phyloP scores from a whole-genome alignment of 2,797 vertebrate genomes.

The Setipinna tenuifilis region DNA sequence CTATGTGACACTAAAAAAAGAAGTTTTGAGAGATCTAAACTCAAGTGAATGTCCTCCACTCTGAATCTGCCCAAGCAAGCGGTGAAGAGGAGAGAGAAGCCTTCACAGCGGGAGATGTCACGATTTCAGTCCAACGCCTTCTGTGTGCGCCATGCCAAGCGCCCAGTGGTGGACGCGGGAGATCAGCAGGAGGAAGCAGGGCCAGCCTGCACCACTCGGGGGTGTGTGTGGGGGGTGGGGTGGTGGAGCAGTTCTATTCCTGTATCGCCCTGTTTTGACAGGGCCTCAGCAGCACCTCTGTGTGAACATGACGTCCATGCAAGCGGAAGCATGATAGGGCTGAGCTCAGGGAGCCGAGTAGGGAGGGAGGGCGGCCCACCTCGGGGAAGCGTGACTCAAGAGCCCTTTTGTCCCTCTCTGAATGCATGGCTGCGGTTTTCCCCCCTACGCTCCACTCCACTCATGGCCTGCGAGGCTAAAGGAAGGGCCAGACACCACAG shows the following conservation, averaged over 20 bases:
- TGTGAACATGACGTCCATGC: slow-evolving; percentile 2
- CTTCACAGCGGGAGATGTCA: neutral
- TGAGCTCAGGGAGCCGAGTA: neutral
- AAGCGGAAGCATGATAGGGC: slow-evolving; percentile 17
- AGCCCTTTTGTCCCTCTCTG: neutral
- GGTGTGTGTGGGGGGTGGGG: too few species aligned
- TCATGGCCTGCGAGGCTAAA: too few species aligned
- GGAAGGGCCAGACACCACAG: neutral
- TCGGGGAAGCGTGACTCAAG: neutral
- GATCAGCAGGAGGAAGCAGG: too few species aligned
- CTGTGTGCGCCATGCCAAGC: too few species aligned
- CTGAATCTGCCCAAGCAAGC: neutral
- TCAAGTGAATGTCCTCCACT: neutral
- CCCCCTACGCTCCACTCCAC: neutral
- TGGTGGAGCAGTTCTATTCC: neutral
- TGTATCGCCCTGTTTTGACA: slow-evolving; percentile 37
- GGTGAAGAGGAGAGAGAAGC: neutral
- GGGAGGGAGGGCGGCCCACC: neutral
- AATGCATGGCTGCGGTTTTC: neutral
- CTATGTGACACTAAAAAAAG: neutral
- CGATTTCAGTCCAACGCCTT: neutral
- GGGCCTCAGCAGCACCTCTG: slow-evolving; percentile 29
- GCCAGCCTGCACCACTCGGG: too few species aligned
- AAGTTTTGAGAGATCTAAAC: neutral
- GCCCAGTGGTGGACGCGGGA: too few species aligned